Conservation (phyloP, 2,797 vertebrate species). For the Catharus ustulatus region DNA sequence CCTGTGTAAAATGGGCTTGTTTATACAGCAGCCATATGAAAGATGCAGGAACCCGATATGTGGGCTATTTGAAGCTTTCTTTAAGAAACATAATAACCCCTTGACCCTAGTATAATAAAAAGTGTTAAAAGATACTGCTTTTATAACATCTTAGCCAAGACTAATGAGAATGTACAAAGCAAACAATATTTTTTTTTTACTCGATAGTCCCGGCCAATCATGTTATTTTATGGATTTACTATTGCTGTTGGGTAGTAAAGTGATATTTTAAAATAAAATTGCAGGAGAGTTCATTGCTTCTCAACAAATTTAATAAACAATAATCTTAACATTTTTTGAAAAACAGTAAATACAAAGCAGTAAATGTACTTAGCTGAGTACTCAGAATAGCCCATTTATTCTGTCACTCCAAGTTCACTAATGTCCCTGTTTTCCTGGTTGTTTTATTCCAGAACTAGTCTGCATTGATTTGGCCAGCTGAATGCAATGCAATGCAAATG, state of each 20-base stretch:
- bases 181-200: constrained; percentile 25
- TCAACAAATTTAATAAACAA: constrained; percentile 26
- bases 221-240: constrained; percentile 54
- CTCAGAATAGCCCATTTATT: background rate
- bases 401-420: background rate
- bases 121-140: constrained; percentile 76
- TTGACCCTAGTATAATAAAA: constrained; percentile 76
- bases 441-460: background rate
- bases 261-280: constrained; percentile 48
- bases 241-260: constrained; percentile 55
- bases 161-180: constrained; percentile 69
- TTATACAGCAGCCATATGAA: constrained; percentile 77
- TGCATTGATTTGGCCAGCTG: background rate
- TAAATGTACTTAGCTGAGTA: background rate
- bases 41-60: constrained; percentile 71
- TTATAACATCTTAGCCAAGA: constrained; percentile 70
- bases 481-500: background rate
- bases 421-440: background rate
- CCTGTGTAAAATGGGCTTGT: constrained; percentile 82
- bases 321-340: background rate
- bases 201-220: constrained; percentile 22
- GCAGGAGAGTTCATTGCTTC: constrained; percentile 18
- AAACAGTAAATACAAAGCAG: background rate
- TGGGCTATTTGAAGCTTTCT: constrained; percentile 75
- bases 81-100: constrained; percentile 74